Base-by-base conservation (phyloP, 2,888 invertebrate species). In the Cerceris ruficornis region DNA sequence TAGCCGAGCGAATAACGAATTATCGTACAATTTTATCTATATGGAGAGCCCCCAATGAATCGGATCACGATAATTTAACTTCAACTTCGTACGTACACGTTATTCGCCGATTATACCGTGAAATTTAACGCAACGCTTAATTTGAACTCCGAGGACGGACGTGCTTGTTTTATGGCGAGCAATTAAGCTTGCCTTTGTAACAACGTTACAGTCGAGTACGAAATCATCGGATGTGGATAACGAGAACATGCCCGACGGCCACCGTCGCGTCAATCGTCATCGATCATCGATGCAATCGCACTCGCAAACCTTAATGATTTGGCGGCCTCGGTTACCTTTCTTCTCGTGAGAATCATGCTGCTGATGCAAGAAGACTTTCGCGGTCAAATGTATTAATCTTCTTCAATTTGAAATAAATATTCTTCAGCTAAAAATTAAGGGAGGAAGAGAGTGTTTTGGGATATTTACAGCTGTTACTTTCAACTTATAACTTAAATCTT, bases 91-190 rank as follows among this genome's bases (percentile, higher is more conserved):
- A 11, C 52, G 52, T 1, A n/a, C 13, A 52, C 7, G n/a, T 52
- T 13, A 52, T 52, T 13, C 5, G 1, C 7, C 52, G 52, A 52
- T 11, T n/a, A 7, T n/a, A 13, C 52, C 13, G 11, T n/a, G 52
- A n/a, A 52, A 7, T 14, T 52, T 52, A 14, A 52, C n/a, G 39
- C 39, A 7, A 57, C 14, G 9, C 13, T 57, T 13, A 13, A 41
- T 8, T 43, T 14, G 13, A 60, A 13, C 7, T 6, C 1, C 13
- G 13, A 64, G 13, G 39, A 39, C 28, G 49, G 8, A 75, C 77
- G 81, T 75, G 85, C 73, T 82, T 75, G 81, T 80, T 84, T 87
- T 84, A 81, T 75, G 83, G 80, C 75, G 75, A 79, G 60, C 80
- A 80, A 86, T 83, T 85, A 85, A 42, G 55, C 70, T 58, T 28